phyloP scores from a whole-genome alignment of 2,797 vertebrate genomes.

The Pterois miles region DNA sequence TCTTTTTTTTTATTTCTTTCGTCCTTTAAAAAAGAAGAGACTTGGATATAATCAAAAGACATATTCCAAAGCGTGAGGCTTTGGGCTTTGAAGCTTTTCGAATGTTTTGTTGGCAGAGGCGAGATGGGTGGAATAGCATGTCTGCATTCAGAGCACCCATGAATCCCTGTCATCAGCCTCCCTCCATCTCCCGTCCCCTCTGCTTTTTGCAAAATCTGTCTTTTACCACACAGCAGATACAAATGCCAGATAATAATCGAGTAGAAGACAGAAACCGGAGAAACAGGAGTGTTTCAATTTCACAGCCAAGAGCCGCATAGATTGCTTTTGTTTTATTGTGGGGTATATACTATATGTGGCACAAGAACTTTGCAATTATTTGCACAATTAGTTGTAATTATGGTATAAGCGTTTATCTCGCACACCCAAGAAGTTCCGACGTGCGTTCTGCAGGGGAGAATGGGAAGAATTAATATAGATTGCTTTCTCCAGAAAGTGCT shows the following conservation, averaged over 20 bases:
- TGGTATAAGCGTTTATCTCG: constrained; percentile 82
- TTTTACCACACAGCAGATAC: constrained; percentile 69
- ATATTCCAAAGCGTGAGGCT: constrained; percentile 69
- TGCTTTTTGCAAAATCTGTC: constrained; percentile 50
- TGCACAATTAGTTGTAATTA: constrained; percentile 85
- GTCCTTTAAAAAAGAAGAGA: constrained; percentile 53
- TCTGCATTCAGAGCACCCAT: constrained; percentile 72
- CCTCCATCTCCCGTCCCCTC: constrained; percentile 48
- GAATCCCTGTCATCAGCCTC: constrained; percentile 75
- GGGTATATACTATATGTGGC: constrained; percentile 63
- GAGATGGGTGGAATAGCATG: constrained; percentile 60
- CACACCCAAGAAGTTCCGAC: constrained; percentile 70
- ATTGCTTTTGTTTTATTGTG: constrained; percentile 82
- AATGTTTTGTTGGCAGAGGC: constrained; percentile 72
- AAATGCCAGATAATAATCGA: constrained; percentile 71
- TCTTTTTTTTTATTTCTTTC: constrained; percentile 32
- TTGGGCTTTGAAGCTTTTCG: constrained; percentile 75
- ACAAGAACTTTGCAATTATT: constrained; percentile 82
- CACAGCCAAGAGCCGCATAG: constrained; percentile 76
- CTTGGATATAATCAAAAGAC: constrained; percentile 74
- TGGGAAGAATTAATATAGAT: constrained; percentile 79
- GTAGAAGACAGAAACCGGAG: constrained; percentile 53
- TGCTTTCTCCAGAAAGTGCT: constrained; percentile 82
- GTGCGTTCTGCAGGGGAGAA: constrained; percentile 73
- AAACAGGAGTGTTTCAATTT: constrained; percentile 75